These are phyloP conservation scores for Neomonachus schauinslandi DNA, from an alignment of 2,113 vertebrate genomes.

Conservation along the genomic window DNA sequence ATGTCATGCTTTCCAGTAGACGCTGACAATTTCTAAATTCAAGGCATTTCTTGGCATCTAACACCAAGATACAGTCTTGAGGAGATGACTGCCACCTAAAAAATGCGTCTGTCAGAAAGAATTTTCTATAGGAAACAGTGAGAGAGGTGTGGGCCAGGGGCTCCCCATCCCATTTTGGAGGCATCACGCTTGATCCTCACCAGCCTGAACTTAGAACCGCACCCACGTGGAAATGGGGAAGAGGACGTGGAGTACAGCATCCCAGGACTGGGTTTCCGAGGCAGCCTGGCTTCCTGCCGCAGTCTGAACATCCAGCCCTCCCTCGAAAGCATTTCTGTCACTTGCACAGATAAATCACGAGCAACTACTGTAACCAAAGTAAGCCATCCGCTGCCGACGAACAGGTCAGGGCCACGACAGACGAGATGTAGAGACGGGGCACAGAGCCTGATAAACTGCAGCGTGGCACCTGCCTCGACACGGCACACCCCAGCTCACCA, in stretches of 20 bases:
- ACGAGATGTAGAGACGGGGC: accelerated
- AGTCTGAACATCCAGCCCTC: background rate
- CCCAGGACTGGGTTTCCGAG: background rate
- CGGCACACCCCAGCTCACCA: background rate
- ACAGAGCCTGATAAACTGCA: background rate
- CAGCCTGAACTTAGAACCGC: background rate
- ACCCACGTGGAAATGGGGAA: accelerated
- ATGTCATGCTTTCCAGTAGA: background rate
- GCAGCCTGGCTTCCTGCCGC: background rate
- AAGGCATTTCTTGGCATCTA: background rate
- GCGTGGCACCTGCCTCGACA: background rate
- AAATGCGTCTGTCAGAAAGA: background rate
- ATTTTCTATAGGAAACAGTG: background rate
- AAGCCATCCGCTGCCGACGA: background rate
- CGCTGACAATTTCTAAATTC: background rate
- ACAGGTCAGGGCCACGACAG: background rate
- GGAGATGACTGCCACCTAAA: background rate
- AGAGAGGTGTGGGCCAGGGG: background rate
- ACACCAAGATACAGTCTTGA: background rate
- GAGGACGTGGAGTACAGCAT: background rate
- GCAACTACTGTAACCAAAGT: background rate
- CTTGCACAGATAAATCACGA: background rate
- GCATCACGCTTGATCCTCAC: background rate
- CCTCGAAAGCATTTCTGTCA: background rate
- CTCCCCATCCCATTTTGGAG: background rate